phyloP scores from a whole-genome alignment of 2,888 invertebrate genomes.

The Hoplodrina ambigua region DNA sequence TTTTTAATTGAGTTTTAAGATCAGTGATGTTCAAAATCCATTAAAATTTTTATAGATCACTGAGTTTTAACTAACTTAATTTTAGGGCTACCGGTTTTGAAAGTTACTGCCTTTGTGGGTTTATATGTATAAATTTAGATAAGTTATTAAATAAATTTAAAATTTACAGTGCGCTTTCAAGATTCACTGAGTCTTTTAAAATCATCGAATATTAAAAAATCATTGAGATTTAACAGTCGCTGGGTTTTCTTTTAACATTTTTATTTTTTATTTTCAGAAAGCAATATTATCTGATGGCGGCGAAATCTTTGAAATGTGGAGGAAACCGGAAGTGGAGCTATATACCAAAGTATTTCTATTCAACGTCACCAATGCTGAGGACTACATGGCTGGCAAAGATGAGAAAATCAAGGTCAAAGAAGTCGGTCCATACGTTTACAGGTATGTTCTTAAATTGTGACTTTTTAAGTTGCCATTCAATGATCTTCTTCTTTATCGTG shows the following conservation, averaged over 20 bases:
- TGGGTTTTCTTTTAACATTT: background rate
- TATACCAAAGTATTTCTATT: conserved; percentile 95
- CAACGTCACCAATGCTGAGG: conserved; percentile 95
- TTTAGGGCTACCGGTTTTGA: background rate
- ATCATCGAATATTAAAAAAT: background rate
- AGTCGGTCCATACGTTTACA: conserved; percentile 97
- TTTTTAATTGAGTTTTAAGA: background rate
- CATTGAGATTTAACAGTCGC: background rate
- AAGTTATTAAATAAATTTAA: no score
- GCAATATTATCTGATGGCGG: conserved; percentile 93
- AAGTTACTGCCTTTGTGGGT: background rate
- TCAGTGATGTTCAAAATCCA: background rate
- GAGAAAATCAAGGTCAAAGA: conserved; percentile 93
- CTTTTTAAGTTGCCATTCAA: no score
- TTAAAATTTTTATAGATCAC: background rate
- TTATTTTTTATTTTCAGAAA: conserved; percentile 90
- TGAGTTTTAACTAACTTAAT: background rate
- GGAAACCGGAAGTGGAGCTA: conserved; percentile 94
- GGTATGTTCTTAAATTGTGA: conserved; percentile 89
- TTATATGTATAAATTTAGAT: no score
- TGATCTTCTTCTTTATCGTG: no score
- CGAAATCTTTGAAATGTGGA: conserved; percentile 96
- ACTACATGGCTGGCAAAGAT: conserved; percentile 92
- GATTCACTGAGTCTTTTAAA: background rate
- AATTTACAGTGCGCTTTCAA: no score